phyloP scores from a whole-genome alignment of 2,888 invertebrate genomes.

The Luffia ferchaultella region DNA sequence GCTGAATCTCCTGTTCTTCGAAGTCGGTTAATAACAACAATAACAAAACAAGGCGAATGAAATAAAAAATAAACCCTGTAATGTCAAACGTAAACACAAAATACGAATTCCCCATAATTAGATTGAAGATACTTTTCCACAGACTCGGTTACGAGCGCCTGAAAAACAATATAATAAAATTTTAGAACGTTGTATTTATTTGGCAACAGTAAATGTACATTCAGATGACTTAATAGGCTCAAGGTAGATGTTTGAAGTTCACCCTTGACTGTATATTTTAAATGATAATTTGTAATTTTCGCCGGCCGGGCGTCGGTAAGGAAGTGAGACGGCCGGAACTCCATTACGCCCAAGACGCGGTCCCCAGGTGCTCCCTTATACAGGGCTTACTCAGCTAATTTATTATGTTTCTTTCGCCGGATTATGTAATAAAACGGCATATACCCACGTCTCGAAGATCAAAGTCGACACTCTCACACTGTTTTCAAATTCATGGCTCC shows the following conservation, averaged over 20 bases:
- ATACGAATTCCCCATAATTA: too few relatives aligned
- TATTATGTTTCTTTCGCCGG: slow-evolving; percentile 11
- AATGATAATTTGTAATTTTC: not conserved
- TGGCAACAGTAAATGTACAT: too few relatives aligned
- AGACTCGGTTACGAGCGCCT: too few relatives aligned
- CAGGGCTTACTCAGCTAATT: slow-evolving; percentile 8
- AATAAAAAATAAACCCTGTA: too few relatives aligned
- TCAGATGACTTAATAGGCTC: too few relatives aligned
- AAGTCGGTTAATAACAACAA: too few relatives aligned
- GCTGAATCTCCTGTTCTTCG: too few relatives aligned
- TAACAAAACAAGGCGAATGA: too few relatives aligned
- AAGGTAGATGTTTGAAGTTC: not conserved
- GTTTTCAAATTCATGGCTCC: not conserved
- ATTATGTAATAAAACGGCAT: slow-evolving; percentile 7
- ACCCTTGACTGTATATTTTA: not conserved
- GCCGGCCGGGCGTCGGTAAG: not conserved
- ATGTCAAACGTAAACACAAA: too few relatives aligned
- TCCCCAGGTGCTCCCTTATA: slow-evolving; percentile 12
- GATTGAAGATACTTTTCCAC: too few relatives aligned
- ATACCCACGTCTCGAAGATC: slow-evolving; percentile 8
- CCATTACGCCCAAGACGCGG: not conserved
- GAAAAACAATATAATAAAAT: too few relatives aligned
- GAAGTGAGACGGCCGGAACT: not conserved
- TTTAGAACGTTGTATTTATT: too few relatives aligned
- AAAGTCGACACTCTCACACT: slow-evolving; percentile 3